Evolutionary conservation across 30 jellyfish, hydroid and myxozoan genomes (phyloP), one percentile per base, ranked within the genome.

Genomic region (Phacellophora camtschatica): DNA sequence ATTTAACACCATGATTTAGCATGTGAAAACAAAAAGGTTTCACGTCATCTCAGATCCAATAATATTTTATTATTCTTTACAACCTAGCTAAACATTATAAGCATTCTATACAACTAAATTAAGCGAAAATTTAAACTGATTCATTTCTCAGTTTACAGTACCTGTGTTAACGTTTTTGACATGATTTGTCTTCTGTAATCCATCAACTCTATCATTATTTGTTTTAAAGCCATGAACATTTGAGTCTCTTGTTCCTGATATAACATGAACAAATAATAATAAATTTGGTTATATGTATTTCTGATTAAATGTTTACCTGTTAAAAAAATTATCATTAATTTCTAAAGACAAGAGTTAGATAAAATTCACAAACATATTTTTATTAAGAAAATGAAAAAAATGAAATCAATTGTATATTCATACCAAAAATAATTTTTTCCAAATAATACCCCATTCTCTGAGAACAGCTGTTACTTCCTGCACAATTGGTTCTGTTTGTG

Each of bases 381-480:
- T n/a, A n/a, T n/a, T n/a, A n/a, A n/a, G n/a, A n/a, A n/a, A n/a
- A 65, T 65, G 68, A 36, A 65, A 28, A 32, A 28, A 18, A 18
- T 30, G 37, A 66, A 65, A 1, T 19, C 59, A 36, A 27, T 15
- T 2, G 25, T 33, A 20, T n/a, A 50, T 5, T 54, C 92, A 41
- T 92, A 92, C 98, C 85, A 85, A 29, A 73, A 28, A 92, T 19
- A 85, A 62, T 41, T 92, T 87, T 41, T 86, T 92, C 92, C 89
- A 86, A 2, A 92, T 71, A 19, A 59, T 64, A 0, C 96, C 98
- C 98, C 98, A 92, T 92, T 92, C 98, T 57, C 94, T 31, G 9
- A 92, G 95, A 11, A 92, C 98, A 8, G 77, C 54, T 13, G 98
- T 82, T 28, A 86, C 96, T 57, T 92, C 98, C 45, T 84, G 97